phyloP scores from a whole-genome alignment of 2,797 vertebrate species.

The Acipenser oxyrinchus region DNA sequence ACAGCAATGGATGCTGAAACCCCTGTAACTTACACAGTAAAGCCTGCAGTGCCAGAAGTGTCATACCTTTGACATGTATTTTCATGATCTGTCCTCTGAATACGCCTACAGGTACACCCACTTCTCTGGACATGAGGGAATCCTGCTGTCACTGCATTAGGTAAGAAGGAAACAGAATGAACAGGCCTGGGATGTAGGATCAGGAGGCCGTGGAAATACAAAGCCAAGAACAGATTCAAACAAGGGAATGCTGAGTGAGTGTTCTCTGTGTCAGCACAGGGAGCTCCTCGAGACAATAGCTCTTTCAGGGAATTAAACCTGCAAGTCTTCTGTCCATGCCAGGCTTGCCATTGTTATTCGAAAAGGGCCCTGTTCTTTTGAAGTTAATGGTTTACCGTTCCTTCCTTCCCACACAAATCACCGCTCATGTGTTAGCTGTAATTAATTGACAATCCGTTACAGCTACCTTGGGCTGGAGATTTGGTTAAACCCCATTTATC shows the following conservation, averaged over 20 bases:
- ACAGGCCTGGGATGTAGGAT: slow-evolving; percentile 24
- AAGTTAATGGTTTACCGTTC: slow-evolving; percentile 39
- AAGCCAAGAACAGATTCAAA: background rate
- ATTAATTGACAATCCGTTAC: slow-evolving; percentile 50
- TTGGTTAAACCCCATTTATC: slow-evolving; percentile 53
- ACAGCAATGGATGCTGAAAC: background rate
- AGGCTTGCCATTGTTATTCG: slow-evolving; percentile 32
- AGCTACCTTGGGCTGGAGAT: slow-evolving; percentile 47
- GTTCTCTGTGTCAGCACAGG: slow-evolving; percentile 6
- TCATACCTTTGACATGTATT: slow-evolving; percentile 10
- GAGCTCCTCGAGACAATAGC: slow-evolving; percentile 28
- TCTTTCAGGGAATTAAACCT: slow-evolving; percentile 26
- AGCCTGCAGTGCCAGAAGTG: slow-evolving; percentile 5
- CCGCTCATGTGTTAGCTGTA: slow-evolving; percentile 19
- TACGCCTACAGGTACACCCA: slow-evolving; percentile 30
- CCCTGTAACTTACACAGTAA: slow-evolving; percentile 9
- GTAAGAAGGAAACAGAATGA: slow-evolving; percentile 33
- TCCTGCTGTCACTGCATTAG: slow-evolving; percentile 23
- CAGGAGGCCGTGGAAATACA: slow-evolving; percentile 11
- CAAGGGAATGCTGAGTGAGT: background rate
- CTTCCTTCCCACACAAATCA: slow-evolving; percentile 36
- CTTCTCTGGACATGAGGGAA: slow-evolving; percentile 22
- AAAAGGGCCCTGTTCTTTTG: slow-evolving; percentile 20
- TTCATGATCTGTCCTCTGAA: slow-evolving; percentile 14
- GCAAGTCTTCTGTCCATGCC: slow-evolving; percentile 28